Conservation (phyloP, 2,888 invertebrate genomes). For the Acronicta psi region DNA sequence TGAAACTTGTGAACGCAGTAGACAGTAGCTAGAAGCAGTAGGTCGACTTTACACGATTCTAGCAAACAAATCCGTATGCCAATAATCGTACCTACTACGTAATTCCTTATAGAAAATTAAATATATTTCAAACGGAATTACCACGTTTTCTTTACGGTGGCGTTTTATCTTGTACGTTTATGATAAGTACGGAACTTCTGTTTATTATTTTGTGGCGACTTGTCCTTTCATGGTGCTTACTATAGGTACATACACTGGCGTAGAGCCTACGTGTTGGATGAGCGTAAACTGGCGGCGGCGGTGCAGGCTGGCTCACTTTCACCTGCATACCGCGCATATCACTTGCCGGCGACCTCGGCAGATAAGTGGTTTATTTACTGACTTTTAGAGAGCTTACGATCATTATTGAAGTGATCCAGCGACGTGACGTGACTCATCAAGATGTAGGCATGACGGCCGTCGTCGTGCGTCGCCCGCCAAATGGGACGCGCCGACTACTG, state of each 20-base stretch:
- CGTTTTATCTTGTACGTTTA: too few relatives aligned
- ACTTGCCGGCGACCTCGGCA: slow-evolving; percentile 1
- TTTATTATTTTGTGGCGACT: not conserved
- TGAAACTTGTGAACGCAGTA: slow-evolving; percentile 1
- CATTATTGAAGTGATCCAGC: slow-evolving; percentile 11
- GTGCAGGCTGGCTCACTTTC: slow-evolving; percentile 47
- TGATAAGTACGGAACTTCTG: not conserved
- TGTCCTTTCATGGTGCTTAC: not conserved
- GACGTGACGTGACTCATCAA: slow-evolving; percentile 28
- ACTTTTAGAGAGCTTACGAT: slow-evolving; percentile 25
- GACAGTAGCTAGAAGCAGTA: not conserved
- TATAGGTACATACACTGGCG: not conserved
- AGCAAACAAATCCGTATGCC: not conserved
- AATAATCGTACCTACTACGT: not conserved
- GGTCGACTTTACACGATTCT: not conserved
- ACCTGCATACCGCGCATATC: slow-evolving; percentile 45
- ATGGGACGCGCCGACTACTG: slow-evolving; percentile 11
- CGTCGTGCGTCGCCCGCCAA: slow-evolving; percentile 8
- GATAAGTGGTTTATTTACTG: slow-evolving; percentile 32
- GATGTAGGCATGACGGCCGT: slow-evolving; percentile 15
- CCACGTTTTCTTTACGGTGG: too few relatives aligned
- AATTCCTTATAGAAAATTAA: not conserved
- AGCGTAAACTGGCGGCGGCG: slow-evolving; percentile 1
- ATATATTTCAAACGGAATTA: too few relatives aligned
- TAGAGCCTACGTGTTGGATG: slow-evolving; percentile 18